These are phyloP conservation scores for Phalanger gymnotis DNA, from an alignment of 2,797 vertebrate genomes.

Conservation along the genomic window DNA sequence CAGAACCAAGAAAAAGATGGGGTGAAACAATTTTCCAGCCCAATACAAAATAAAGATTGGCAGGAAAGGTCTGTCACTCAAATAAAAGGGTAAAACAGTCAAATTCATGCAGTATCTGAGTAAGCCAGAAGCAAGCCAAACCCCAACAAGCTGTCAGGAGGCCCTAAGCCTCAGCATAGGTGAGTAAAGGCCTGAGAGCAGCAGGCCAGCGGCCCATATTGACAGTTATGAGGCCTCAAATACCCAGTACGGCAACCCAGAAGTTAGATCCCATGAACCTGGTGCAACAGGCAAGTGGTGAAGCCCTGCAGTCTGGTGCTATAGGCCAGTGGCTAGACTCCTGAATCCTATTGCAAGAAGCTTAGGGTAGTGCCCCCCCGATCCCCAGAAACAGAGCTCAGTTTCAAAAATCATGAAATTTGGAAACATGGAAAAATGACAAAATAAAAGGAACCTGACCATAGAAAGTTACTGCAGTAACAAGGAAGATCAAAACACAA, in stretches of 20 bases:
- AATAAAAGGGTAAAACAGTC: background rate
- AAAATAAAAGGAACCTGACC: background rate
- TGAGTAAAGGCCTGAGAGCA: background rate
- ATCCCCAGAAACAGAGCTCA: background rate
- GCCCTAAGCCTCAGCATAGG: background rate
- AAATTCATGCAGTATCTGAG: background rate
- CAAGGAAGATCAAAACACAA: background rate
- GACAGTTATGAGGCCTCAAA: background rate
- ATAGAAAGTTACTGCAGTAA: background rate
- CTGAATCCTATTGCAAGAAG: background rate
- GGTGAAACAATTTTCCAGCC: too few species aligned
- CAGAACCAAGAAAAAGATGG: background rate
- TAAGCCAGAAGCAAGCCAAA: too few species aligned
- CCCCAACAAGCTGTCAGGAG: background rate
- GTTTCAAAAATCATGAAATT: background rate
- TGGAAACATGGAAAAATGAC: background rate
- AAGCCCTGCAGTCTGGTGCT: background rate
- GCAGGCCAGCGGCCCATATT: too few species aligned
- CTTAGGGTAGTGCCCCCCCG: too few species aligned
- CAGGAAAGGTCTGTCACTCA: background rate
- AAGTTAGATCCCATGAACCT: background rate
- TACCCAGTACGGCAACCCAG: accelerated
- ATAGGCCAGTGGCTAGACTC: background rate
- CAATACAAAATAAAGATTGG: background rate
- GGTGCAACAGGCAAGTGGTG: too few species aligned